Conservation (phyloP, 2,888 invertebrate genomes). For the Pseudococcus jackbeardsleyi region DNA sequence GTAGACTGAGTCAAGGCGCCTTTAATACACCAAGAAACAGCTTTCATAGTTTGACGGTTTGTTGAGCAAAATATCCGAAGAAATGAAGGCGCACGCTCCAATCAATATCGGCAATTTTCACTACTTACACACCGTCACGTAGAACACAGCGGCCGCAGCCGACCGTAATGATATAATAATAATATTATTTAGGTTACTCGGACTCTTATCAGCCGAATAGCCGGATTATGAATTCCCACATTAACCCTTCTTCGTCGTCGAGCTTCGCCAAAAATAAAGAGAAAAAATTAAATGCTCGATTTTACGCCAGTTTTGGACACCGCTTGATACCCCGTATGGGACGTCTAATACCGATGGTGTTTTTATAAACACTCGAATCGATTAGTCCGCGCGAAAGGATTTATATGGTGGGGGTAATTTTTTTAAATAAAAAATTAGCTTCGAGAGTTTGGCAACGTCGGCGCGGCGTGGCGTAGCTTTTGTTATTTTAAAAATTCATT, state of each 20-base stretch:
- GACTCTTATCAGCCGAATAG: constrained; percentile 53
- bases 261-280: not conserved
- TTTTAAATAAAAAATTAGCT: constrained; percentile 19
- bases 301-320: too few species aligned
- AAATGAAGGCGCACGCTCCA: constrained; percentile 64
- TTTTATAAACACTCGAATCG: constrained; percentile 8
- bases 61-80: constrained; percentile 42
- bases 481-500: not conserved
- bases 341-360: not conserved
- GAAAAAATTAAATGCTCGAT: too few species aligned
- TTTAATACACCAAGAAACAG: constrained; percentile 56
- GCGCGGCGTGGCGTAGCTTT: not conserved
- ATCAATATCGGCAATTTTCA: constrained; percentile 64
- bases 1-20: constrained; percentile 60
- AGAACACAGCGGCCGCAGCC: constrained; percentile 13
- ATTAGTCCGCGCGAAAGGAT: not conserved
- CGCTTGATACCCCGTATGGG: too few species aligned
- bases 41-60: constrained; percentile 55
- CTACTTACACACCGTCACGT: constrained; percentile 57
- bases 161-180: constrained; percentile 57
- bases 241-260: not conserved
- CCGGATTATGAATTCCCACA: constrained; percentile 30
- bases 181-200: constrained; percentile 62
- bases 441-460: constrained; percentile 32
- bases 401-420: constrained; percentile 7